Evolutionary conservation across 2,113 vertebrate genomes (phyloP).

Genomic region (Oreamnos americanus): DNA sequence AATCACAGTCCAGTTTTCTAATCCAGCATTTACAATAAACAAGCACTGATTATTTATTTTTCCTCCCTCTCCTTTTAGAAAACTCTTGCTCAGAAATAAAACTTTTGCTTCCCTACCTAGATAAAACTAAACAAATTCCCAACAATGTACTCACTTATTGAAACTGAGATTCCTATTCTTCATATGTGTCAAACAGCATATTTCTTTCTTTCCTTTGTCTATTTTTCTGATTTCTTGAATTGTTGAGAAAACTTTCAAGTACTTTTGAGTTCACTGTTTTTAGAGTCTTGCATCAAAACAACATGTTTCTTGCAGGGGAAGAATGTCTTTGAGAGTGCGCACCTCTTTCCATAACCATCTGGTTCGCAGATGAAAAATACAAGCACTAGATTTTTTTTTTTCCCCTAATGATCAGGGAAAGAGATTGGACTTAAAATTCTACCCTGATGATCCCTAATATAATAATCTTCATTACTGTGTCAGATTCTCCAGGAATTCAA

Average conservation of each 20-base stretch:
- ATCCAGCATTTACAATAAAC: not conserved
- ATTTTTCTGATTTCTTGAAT: constrained; percentile 21
- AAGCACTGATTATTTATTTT: not conserved
- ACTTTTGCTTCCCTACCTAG: not conserved
- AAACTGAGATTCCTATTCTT: not conserved
- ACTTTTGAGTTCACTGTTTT: not conserved
- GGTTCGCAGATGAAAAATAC: constrained; percentile 65
- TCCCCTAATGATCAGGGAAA: not conserved
- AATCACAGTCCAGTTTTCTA: not conserved
- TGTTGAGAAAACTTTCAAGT: constrained; percentile 10
- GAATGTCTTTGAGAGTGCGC: constrained; percentile 37
- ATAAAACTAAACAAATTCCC: not conserved
- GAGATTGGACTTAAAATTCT: constrained; percentile 13
- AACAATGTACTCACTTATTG: not conserved
- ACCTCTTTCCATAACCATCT: constrained; percentile 52
- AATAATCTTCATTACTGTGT: constrained; percentile 40
- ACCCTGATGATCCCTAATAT: not conserved
- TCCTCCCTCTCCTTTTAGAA: not conserved
- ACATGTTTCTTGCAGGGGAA: constrained; percentile 14
- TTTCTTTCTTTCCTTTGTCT: not conserved
- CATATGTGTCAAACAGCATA: not conserved
- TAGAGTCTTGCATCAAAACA: constrained; percentile 15
- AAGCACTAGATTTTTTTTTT: not conserved
- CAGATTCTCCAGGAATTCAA: constrained; percentile 13
- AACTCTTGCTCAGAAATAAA: not conserved